Conservation (phyloP, 2,797 vertebrate genomes). For the Hirundo rustica region DNA sequence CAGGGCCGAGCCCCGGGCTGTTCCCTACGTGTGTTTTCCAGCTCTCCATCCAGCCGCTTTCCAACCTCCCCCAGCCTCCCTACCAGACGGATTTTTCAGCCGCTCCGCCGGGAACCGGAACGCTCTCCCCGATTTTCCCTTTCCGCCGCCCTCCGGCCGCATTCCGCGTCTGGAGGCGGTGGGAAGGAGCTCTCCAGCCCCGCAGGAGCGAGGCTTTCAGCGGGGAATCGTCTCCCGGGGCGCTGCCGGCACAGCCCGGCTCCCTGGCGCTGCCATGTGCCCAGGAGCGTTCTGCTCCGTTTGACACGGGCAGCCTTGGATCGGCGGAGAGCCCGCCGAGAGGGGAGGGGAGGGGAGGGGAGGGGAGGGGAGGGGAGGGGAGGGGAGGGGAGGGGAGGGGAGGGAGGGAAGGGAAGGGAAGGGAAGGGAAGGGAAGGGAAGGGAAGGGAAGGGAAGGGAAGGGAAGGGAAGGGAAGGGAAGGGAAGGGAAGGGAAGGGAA, state of each 20-base stretch:
- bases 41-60: not conserved
- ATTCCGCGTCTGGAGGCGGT: rapidly evolving
- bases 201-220: not conserved
- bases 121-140: not conserved
- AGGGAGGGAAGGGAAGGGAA: too few species aligned
- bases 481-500: not conserved
- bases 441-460: too few species aligned
- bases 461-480: too few species aligned
- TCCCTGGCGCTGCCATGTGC: not conserved
- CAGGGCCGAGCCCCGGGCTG: not conserved
- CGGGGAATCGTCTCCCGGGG: not conserved
- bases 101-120: not conserved
- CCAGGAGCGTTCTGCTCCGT: conserved; percentile 41
- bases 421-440: not conserved
- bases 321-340: not conserved
- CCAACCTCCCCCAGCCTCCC: not conserved
- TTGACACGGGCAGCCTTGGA: conserved; percentile 43
- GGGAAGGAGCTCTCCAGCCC: not conserved
- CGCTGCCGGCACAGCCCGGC: conserved; percentile 22
- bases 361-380: not conserved
- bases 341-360: not conserved
- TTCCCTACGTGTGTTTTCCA: not conserved
- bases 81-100: not conserved
- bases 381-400: not conserved
- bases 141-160: not conserved